Evolutionary conservation across 2,113 vertebrate genomes (phyloP).

Genomic region (Dipodomys ordii): DNA sequence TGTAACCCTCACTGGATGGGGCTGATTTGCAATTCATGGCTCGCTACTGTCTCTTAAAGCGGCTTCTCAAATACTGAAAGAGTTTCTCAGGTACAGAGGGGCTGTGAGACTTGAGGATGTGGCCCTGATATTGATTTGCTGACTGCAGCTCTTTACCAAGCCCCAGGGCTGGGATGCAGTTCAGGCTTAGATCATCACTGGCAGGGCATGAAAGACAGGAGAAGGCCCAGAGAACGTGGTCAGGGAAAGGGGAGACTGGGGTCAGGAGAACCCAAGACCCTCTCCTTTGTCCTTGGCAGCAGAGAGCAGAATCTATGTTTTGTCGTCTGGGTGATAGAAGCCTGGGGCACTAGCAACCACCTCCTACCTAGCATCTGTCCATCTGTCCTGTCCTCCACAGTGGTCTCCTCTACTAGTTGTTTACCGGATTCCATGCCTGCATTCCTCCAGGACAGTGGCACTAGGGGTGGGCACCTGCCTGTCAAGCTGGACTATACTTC

Average conservation of each 20-base stretch:
- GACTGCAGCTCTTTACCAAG: background rate
- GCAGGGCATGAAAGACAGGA: background rate
- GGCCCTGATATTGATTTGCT: accelerated
- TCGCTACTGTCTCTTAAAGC: background rate
- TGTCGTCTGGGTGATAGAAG: background rate
- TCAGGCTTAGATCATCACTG: background rate
- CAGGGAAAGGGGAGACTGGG: background rate
- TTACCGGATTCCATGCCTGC: background rate
- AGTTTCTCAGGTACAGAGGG: background rate
- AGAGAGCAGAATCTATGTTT: background rate
- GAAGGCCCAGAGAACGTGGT: accelerated
- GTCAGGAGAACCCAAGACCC: background rate
- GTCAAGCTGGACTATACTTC: background rate
- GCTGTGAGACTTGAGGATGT: background rate
- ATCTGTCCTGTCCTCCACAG: background rate
- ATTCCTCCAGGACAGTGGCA: background rate
- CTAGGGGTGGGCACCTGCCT: too few relatives aligned
- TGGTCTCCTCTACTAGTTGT: background rate
- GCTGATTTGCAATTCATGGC: background rate
- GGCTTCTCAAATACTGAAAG: background rate
- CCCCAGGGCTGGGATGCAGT: background rate
- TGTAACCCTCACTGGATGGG: background rate
- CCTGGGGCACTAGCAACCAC: too few relatives aligned
- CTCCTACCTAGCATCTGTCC: accelerated
- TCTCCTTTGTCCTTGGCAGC: background rate